Conservation (phyloP, 2,113 vertebrate genomes). For the Trichomycterus rosablanca region DNA sequence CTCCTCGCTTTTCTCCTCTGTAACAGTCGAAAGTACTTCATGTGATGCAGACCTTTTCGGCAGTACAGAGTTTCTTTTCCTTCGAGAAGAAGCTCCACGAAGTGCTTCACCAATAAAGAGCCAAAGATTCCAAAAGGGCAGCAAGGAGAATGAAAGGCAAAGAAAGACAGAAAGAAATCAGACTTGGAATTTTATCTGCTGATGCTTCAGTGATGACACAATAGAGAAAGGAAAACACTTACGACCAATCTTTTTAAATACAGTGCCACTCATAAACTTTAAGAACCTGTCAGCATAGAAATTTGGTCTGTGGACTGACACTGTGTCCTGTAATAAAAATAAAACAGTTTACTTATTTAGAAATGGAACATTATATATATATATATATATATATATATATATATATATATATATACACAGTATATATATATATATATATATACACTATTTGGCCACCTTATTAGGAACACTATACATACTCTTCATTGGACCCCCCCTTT, state of each 20-base stretch:
- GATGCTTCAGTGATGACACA: not conserved
- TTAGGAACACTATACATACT: too few species aligned
- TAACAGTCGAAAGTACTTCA: constrained; percentile 72
- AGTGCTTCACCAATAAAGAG: constrained; percentile 66
- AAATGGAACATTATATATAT: not conserved
- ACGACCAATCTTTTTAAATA: constrained; percentile 89
- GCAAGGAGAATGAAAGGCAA: not conserved
- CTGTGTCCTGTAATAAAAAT: constrained; percentile 72
- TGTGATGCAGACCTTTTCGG: constrained; percentile 79
- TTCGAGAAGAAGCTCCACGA: constrained; percentile 82
- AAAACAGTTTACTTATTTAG: not conserved
- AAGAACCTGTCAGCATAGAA: constrained; percentile 94
- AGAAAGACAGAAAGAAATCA: not conserved
- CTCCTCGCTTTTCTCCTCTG: constrained; percentile 73
- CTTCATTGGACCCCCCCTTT: too few species aligned
- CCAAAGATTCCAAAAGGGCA: too few species aligned
- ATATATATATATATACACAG: too few species aligned
- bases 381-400: too few species aligned
- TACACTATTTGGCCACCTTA: too few species aligned
- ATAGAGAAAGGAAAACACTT: constrained; percentile 48
- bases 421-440: too few species aligned
- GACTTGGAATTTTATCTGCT: not conserved
- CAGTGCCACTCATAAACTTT: constrained; percentile 88
- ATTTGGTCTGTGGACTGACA: constrained; percentile 89
- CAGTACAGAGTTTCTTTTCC: constrained; percentile 75